Evolutionary conservation across 2,888 invertebrate genomes (phyloP).

Genomic region (Cristatella mucedo): DNA sequence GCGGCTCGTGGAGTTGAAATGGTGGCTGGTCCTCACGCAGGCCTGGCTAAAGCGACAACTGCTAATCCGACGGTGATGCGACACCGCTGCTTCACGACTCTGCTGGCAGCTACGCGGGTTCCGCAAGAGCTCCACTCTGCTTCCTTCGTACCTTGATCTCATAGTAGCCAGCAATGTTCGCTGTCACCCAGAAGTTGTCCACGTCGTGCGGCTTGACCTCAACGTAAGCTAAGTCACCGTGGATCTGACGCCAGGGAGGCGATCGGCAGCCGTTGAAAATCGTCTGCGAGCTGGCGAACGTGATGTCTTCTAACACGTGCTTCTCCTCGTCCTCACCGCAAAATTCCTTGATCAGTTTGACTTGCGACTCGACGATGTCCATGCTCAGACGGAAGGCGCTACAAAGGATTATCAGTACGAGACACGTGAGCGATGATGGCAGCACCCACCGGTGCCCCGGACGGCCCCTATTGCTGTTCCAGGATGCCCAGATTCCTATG

Average conservation of each 20-base stretch:
- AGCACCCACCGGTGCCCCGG: too few species aligned
- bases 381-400: slow-evolving; percentile 31
- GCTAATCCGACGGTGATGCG: too few species aligned
- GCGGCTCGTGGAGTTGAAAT: too few species aligned
- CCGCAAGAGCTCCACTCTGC: too few species aligned
- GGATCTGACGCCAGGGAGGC: slow-evolving; percentile 31
- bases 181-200: slow-evolving; percentile 26
- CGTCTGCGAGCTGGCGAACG: slow-evolving; percentile 17
- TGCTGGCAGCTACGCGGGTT: too few species aligned
- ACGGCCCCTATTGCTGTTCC: too few species aligned
- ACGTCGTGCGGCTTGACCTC: slow-evolving; percentile 26
- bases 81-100: too few species aligned
- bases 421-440: too few species aligned
- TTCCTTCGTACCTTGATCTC: slow-evolving; percentile 30
- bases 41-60: too few species aligned
- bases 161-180: slow-evolving; percentile 34
- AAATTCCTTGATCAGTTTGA: slow-evolving; percentile 21
- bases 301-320: slow-evolving; percentile 24
- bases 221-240: slow-evolving; percentile 36
- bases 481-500: too few species aligned
- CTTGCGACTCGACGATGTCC: slow-evolving; percentile 26
- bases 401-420: too few species aligned
- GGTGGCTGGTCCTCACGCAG: too few species aligned
- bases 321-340: slow-evolving; percentile 25
- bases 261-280: slow-evolving; percentile 36